These are phyloP conservation scores for Morinoia aosen DNA, from an alignment of 2,888 invertebrate species.

Conservation along the genomic window DNA sequence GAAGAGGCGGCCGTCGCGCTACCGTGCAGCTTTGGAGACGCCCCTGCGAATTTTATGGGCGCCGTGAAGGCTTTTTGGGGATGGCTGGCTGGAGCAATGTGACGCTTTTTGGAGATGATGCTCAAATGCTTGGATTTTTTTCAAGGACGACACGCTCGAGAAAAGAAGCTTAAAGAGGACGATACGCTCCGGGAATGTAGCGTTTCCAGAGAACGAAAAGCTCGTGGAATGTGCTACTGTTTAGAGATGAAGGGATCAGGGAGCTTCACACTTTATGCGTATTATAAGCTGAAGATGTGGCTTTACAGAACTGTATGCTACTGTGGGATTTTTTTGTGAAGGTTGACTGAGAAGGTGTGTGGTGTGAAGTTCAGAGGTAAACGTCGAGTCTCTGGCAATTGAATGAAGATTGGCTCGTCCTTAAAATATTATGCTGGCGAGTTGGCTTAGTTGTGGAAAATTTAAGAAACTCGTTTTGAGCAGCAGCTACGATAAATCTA, in stretches of 20 bases:
- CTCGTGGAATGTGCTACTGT: not conserved
- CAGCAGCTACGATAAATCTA: not conserved
- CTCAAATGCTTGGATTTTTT: not conserved
- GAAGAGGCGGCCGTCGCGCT: conserved; percentile 47
- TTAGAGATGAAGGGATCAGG: not conserved
- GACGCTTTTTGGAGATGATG: not conserved
- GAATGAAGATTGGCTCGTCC: not conserved
- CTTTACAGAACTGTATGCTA: not conserved
- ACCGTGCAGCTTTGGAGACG: conserved; percentile 34
- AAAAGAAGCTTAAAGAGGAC: not conserved
- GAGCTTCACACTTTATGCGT: not conserved
- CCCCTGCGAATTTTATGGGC: conserved; percentile 2
- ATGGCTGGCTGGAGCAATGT: not conserved
- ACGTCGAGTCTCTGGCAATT: not conserved
- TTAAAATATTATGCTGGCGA: not conserved
- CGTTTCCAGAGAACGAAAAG: not conserved
- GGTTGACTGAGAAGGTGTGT: not conserved
- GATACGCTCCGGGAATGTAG: not conserved
- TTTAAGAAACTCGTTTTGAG: not conserved
- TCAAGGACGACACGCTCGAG: not conserved
- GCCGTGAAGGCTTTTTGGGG: not conserved
- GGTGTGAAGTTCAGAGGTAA: not conserved
- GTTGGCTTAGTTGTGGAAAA: not conserved
- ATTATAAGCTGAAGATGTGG: not conserved
- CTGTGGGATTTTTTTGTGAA: not conserved